These are phyloP conservation scores for Pedionomus torquatus DNA, from an alignment of 2,113 vertebrate genomes.

Conservation along the genomic window DNA sequence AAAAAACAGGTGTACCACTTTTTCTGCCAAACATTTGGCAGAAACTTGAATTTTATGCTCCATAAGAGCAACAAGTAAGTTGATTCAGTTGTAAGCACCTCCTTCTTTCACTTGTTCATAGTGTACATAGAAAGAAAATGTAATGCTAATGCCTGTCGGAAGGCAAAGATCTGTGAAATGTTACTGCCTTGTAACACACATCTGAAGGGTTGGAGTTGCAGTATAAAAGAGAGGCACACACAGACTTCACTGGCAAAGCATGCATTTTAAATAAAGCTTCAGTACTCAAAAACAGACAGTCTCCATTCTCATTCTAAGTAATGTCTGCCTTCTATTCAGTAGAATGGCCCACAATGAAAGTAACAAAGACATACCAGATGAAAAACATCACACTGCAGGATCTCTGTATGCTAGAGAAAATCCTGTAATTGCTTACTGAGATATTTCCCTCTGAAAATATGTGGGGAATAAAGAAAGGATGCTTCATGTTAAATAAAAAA, in stretches of 20 bases:
- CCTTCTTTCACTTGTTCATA: not conserved
- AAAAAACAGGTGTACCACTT: not conserved
- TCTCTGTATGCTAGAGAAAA: conserved; percentile 60
- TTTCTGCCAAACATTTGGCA: not conserved
- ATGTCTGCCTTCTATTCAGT: conserved; percentile 85
- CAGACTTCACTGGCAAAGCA: conserved; percentile 68
- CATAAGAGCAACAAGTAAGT: not conserved
- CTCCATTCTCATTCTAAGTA: conserved; percentile 83
- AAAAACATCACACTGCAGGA: conserved; percentile 83
- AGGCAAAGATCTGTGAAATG: not conserved
- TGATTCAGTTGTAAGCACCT: not conserved
- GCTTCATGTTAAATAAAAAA: not conserved
- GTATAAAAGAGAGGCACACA: conserved; percentile 21
- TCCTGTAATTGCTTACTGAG: conserved; percentile 43
- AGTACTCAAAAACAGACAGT: conserved; percentile 81
- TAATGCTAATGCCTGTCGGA: not conserved
- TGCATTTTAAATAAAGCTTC: conserved; percentile 78
- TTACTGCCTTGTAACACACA: conserved; percentile 24
- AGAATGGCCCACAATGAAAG: conserved; percentile 75
- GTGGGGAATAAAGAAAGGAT: not conserved
- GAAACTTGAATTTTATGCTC: not conserved
- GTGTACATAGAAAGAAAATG: not conserved
- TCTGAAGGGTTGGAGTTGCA: conserved; percentile 28
- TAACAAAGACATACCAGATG: conserved; percentile 79
- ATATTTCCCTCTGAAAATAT: conserved; percentile 50